Evolutionary conservation across 2,797 vertebrate genomes (phyloP), one percentile per base, ranked within the genome.

Genomic region (Anisognathus igniventris): DNA sequence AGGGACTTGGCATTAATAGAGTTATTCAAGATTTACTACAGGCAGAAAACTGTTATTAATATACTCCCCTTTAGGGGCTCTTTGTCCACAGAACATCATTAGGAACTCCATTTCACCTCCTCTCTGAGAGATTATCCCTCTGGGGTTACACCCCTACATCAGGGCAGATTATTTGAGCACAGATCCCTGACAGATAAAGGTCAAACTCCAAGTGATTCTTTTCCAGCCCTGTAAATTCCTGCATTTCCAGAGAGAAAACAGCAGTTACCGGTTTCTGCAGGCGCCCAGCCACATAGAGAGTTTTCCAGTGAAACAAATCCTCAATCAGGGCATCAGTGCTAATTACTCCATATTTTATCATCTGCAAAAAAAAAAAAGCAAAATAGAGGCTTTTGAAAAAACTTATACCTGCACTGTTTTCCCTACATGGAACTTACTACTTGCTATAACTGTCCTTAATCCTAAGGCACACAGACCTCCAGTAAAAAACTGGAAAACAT

Each of bases 281-380:
- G 51, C 99, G 98, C 61, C 99, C 99, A 66, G 99, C 98, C 5
- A 99, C 95, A 44, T 99, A 99, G 80, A 99, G 87, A 10, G 98
- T 99, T 88, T 98, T 99, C 99, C 99, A 99, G 97, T 98, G 98
- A 88, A 98, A 95, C 54, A 99, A 97, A 96, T 99, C 99, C 30
- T 99, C 98, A 61, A 99, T 98, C 83, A 99, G 96, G n/a, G 97
- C 80, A 33, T 98, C 98, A 8, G 99, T 99, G 94, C 98, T 98
- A 80, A 99, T 99, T 37, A 99, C 98, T 5, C 99, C 99, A 1
- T 99, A 99, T 97, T 99, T 99, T 92, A 99, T 99, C 44, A 99
- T 93, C 99, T 99, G 97, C 8, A 33, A 40, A 33, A 70, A 64
- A 70, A 64, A 84, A 80, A 95, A 88, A 86, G 50, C n/a, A 88